Percentiles rank a stretch among this genome's conserved stretches.
phyloP scores from a whole-genome alignment of 2,113 vertebrate species.

The Myrmophylax atrothorax region DNA sequence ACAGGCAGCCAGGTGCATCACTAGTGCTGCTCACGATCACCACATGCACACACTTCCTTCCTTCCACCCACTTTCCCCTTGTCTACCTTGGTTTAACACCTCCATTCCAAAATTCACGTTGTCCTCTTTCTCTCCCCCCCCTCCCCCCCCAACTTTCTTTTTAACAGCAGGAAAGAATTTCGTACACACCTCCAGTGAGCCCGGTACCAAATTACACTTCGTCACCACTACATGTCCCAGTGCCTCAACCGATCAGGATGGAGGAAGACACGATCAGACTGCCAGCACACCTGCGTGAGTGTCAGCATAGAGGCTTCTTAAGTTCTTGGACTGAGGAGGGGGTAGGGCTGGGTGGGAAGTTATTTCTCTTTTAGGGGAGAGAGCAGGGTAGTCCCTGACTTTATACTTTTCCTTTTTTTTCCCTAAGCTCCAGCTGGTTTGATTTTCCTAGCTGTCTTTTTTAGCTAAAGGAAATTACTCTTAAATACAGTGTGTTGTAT shows the following conservation, averaged over 20 bases:
- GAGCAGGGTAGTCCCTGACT: neutral
- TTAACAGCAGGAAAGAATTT: conserved; percentile 94
- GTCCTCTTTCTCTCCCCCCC: conserved; percentile 15
- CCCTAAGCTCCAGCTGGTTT: neutral
- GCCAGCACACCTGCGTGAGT: conserved; percentile 97
- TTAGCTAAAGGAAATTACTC: neutral
- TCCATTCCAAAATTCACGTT: conserved; percentile 55
- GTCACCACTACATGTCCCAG: conserved; percentile 89
- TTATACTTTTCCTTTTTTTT: neutral
- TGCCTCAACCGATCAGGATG: conserved; percentile 88
- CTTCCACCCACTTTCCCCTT: conserved; percentile 24
- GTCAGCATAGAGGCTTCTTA: neutral
- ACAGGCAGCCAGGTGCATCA: neutral
- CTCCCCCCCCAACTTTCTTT: conserved; percentile 68
- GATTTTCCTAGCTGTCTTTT: neutral
- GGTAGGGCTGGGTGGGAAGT: neutral
- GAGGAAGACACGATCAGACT: conserved; percentile 92
- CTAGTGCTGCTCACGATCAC: neutral
- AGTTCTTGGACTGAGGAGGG: neutral
- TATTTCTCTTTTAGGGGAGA: neutral
- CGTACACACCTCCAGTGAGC: conserved; percentile 93
- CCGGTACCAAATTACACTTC: conserved; percentile 89
- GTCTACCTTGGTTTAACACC: neutral
- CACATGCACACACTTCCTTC: neutral
- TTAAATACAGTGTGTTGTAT: neutral